phyloP scores from a whole-genome alignment of 2,888 invertebrate species.

The Dolomedes plantarius region DNA sequence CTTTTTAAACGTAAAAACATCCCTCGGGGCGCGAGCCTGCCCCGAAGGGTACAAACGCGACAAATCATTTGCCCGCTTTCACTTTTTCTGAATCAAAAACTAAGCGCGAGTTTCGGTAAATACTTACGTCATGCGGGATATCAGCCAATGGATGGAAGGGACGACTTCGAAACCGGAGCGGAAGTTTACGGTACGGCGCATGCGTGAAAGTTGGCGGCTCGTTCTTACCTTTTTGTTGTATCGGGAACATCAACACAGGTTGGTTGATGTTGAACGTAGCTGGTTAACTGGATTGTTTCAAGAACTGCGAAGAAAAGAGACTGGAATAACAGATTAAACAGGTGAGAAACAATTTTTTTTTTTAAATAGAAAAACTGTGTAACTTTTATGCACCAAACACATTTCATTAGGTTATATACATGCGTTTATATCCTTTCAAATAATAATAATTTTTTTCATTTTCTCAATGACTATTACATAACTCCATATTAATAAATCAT shows the following conservation, averaged over 20 bases:
- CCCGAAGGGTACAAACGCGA: background rate
- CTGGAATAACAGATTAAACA: background rate
- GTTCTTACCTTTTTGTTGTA: slow-evolving; percentile 45
- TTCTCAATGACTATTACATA: no score
- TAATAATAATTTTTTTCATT: no score
- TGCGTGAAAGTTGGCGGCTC: background rate
- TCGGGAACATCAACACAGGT: slow-evolving; percentile 24
- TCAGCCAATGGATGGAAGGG: slow-evolving; percentile 22
- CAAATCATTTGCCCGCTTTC: slow-evolving; percentile 3
- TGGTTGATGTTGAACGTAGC: slow-evolving; percentile 18
- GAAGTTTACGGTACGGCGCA: slow-evolving; percentile 33
- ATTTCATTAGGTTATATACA: no score
- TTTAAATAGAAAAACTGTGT: no score
- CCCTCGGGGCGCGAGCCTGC: background rate
- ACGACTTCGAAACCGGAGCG: slow-evolving; percentile 56
- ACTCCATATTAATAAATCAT: no score
- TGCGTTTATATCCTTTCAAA: no score
- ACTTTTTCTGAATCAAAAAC: slow-evolving; percentile 35
- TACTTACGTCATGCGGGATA: background rate
- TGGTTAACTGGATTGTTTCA: slow-evolving; percentile 5
- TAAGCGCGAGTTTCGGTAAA: slow-evolving; percentile 26
- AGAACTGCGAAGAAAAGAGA: background rate
- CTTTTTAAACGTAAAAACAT: background rate
- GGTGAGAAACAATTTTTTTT: slow-evolving; percentile 15
- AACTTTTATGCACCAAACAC: no score